A percentile compares a stretch with the other conserved stretches of the same genome.
These are phyloP conservation scores for Lateolabrax maculatus DNA, from an alignment of 2,797 vertebrate genomes.

Conservation along the genomic window DNA sequence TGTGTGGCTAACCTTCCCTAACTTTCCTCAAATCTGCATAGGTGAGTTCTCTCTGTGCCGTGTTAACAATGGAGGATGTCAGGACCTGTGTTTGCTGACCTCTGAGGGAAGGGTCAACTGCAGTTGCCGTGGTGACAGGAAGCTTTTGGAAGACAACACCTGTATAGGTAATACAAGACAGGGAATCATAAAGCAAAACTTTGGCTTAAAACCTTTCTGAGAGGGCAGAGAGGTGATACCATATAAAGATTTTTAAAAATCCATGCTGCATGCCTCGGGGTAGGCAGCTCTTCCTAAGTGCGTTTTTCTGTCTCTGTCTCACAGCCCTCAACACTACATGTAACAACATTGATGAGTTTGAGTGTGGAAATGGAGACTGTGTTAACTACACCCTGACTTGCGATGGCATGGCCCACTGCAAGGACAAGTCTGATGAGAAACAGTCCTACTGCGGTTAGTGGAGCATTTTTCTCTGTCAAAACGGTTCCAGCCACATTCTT, in stretches of 20 bases:
- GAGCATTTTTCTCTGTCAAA: slow-evolving; percentile 75
- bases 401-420: slow-evolving; percentile 94
- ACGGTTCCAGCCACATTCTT: slow-evolving; percentile 81
- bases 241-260: not conserved
- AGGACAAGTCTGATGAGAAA: slow-evolving; percentile 99
- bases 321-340: slow-evolving; percentile 94
- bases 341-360: slow-evolving; percentile 92
- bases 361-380: slow-evolving; percentile 97
- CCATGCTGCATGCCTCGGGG: not conserved
- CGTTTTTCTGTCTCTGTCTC: slow-evolving; percentile 44
- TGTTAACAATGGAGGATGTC: slow-evolving; percentile 94
- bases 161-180: slow-evolving; percentile 92
- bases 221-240: not conserved
- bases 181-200: not conserved
- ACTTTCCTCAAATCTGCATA: slow-evolving; percentile 65
- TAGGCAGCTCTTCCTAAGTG: not conserved
- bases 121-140: slow-evolving; percentile 94
- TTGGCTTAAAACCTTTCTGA: not conserved
- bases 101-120: slow-evolving; percentile 95
- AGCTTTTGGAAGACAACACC: slow-evolving; percentile 95
- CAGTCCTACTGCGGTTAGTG: slow-evolving; percentile 97
- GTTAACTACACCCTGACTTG: slow-evolving; percentile 96
- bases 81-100: slow-evolving; percentile 95
- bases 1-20: slow-evolving; percentile 2
- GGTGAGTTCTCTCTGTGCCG: slow-evolving; percentile 95